Conservation (phyloP, 2,888 invertebrate genomes). For the Rhynchonema sp. region DNA sequence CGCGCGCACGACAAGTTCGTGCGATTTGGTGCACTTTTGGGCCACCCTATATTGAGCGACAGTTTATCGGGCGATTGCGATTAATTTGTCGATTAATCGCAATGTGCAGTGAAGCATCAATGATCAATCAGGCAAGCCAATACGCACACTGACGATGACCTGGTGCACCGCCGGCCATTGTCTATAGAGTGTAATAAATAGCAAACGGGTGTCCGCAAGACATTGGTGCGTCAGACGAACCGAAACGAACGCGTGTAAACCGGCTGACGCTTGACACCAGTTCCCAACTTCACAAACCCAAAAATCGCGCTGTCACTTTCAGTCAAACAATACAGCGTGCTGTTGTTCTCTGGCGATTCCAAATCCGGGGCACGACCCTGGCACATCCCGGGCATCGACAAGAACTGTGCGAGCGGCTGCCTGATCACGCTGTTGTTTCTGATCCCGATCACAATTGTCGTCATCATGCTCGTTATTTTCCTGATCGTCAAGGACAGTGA, state of each 20-base stretch:
- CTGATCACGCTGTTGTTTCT: background rate
- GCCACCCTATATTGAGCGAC: too few relatives aligned
- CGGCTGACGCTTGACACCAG: too few relatives aligned
- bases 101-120: too few relatives aligned
- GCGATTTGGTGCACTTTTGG: background rate
- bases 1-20: background rate
- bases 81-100: too few relatives aligned
- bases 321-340: background rate
- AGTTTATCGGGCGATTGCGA: too few relatives aligned
- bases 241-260: too few relatives aligned
- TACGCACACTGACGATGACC: background rate
- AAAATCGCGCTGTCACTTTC: too few relatives aligned
- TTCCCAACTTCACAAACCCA: too few relatives aligned
- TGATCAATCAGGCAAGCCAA: background rate
- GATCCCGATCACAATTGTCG: background rate
- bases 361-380: background rate
- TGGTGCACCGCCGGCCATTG: background rate
- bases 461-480: background rate
- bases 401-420: background rate
- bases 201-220: too few relatives aligned
- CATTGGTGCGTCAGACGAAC: too few relatives aligned
- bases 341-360: background rate
- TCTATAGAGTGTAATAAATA: too few relatives aligned
- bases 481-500: background rate
- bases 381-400: background rate